These are phyloP conservation scores for Drosophila eohydei DNA, from an alignment of 2,888 invertebrate genomes.

Conservation along the genomic window DNA sequence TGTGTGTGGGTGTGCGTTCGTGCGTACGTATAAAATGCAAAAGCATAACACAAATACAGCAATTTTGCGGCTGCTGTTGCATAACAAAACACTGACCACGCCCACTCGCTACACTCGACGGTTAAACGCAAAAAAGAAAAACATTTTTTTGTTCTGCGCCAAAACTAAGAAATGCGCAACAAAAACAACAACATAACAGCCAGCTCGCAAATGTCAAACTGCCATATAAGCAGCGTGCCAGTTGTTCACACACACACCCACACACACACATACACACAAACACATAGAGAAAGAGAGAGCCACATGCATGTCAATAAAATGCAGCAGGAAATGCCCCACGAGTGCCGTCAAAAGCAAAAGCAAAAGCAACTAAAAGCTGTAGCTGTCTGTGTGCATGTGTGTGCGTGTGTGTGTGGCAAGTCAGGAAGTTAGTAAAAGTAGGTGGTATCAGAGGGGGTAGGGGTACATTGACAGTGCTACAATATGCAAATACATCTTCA, in stretches of 20 bases:
- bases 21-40: slow-evolving; percentile 62
- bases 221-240: slow-evolving; percentile 44
- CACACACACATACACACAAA: slow-evolving; percentile 3
- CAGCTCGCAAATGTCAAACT: slow-evolving; percentile 43
- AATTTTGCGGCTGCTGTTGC: slow-evolving; percentile 39
- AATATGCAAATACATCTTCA: slow-evolving; percentile 80
- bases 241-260: slow-evolving; percentile 31
- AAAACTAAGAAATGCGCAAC: slow-evolving; percentile 47
- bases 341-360: slow-evolving; percentile 69
- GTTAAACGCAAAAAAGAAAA: slow-evolving; percentile 35
- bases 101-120: slow-evolving; percentile 31
- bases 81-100: slow-evolving; percentile 50
- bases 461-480: slow-evolving; percentile 69
- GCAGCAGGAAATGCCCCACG: slow-evolving; percentile 40
- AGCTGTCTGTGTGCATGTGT: background rate
- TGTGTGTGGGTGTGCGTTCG: slow-evolving; percentile 17
- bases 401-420: background rate
- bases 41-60: slow-evolving; percentile 55
- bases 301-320: slow-evolving; percentile 70
- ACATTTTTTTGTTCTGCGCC: slow-evolving; percentile 27
- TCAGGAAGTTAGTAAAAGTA: slow-evolving; percentile 1
- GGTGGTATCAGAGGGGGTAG: background rate
- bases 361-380: slow-evolving; percentile 63
- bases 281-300: slow-evolving; percentile 3
- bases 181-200: slow-evolving; percentile 16